Evolutionary conservation across 2,113 vertebrate genomes (phyloP).

Genomic region (Montifringilla adamsi): DNA sequence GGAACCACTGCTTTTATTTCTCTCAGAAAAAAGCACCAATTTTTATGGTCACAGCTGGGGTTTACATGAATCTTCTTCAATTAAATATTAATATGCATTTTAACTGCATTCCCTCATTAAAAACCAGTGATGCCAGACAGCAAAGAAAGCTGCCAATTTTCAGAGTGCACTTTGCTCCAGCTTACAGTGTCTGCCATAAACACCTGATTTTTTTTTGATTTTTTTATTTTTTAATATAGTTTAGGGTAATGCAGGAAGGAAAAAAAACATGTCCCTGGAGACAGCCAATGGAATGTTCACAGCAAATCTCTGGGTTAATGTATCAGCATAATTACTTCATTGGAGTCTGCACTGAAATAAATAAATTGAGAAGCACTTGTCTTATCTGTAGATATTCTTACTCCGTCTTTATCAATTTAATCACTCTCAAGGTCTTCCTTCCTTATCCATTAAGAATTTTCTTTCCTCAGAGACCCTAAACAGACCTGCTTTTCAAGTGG

Average conservation of each 20-base stretch:
- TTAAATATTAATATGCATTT: slow-evolving; percentile 49
- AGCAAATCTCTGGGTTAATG: neutral
- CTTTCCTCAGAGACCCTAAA: neutral
- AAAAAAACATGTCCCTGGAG: neutral
- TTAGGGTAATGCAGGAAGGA: neutral
- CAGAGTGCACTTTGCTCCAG: neutral
- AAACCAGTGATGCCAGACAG: slow-evolving; percentile 2
- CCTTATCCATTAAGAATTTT: neutral
- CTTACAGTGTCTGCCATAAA: neutral
- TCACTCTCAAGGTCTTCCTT: neutral
- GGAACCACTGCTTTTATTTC: slow-evolving; percentile 41
- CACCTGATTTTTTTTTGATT: neutral
- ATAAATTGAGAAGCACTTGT: neutral
- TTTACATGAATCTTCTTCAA: slow-evolving; percentile 44
- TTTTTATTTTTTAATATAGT: neutral
- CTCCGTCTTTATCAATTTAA: neutral
- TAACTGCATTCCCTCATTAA: slow-evolving; percentile 23
- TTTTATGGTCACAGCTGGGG: slow-evolving; percentile 16
- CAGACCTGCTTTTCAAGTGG: neutral
- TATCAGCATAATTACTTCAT: neutral
- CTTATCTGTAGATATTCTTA: neutral
- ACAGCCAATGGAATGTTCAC: neutral
- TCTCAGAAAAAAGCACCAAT: neutral
- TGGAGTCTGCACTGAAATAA: neutral
- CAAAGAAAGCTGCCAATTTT: slow-evolving; percentile 18